These are phyloP conservation scores for Coelopa pilipes DNA, from an alignment of 2,888 invertebrate species.

Conservation along the genomic window DNA sequence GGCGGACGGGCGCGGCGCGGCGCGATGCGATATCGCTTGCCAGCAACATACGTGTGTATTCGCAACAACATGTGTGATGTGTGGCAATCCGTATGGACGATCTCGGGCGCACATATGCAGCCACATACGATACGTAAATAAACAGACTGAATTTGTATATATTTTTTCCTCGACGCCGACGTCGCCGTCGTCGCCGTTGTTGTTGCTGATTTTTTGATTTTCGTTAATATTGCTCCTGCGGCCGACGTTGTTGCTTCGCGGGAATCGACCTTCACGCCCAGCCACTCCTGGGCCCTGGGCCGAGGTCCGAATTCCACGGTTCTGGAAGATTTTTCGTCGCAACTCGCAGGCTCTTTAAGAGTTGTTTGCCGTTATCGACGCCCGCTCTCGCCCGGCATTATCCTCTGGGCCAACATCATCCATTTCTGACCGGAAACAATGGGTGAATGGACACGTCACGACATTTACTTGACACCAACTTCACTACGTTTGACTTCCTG, in stretches of 20 bases:
- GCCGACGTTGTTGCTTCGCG: slow-evolving; percentile 17
- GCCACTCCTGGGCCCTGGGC: no score
- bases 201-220: slow-evolving; percentile 18
- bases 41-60: slow-evolving; percentile 65
- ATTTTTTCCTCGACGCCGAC: slow-evolving; percentile 32
- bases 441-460: slow-evolving; percentile 18
- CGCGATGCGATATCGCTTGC: slow-evolving; percentile 61
- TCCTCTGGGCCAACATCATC: slow-evolving; percentile 1
- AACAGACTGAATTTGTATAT: slow-evolving; percentile 60
- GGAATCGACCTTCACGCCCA: neutral
- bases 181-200: slow-evolving; percentile 41
- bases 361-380: neutral
- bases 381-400: neutral
- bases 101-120: slow-evolving; percentile 62
- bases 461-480: slow-evolving; percentile 20
- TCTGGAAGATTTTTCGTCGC: no score
- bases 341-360: neutral
- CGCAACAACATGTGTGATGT: slow-evolving; percentile 67
- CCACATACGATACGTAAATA: slow-evolving; percentile 67
- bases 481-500: slow-evolving; percentile 42
- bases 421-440: slow-evolving; percentile 19
- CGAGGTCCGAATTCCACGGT: no score
- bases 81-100: slow-evolving; percentile 67
- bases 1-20: slow-evolving; percentile 26
- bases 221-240: neutral